A percentile compares a stretch with the other conserved stretches of the same genome.
Conservation (phyloP, 2,888 invertebrate species). For the Merodon equestris region DNA sequence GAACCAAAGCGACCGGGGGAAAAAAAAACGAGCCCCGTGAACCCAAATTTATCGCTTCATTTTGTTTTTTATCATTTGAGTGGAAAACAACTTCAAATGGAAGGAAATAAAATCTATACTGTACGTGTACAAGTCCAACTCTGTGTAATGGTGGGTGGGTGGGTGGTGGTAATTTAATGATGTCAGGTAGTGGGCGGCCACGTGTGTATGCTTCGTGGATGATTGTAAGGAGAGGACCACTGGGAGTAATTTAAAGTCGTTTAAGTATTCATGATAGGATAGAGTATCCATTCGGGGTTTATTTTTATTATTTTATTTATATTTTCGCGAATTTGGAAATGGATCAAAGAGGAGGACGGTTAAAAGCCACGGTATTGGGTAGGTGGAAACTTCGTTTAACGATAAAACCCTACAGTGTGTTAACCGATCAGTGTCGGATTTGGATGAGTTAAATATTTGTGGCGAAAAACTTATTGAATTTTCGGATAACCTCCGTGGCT, state of each 20-base stretch:
- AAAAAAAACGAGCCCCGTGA: slow-evolving; percentile 38
- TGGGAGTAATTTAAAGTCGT: slow-evolving; percentile 45
- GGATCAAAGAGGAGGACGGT: no score
- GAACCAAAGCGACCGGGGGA: no score
- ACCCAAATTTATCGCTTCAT: slow-evolving; percentile 64
- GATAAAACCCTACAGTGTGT: no score
- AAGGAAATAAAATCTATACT: neutral
- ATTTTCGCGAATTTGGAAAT: no score
- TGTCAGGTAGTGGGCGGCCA: slow-evolving; percentile 29
- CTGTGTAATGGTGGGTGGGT: neutral
- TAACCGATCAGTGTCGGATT: no score
- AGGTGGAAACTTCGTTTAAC: no score
- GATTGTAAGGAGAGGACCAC: slow-evolving; percentile 13
- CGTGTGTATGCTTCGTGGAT: slow-evolving; percentile 19
- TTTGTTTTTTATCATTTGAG: slow-evolving; percentile 52
- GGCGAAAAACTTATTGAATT: no score
- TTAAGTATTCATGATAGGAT: slow-evolving; percentile 40
- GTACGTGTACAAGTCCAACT: neutral
- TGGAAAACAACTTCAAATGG: slow-evolving; percentile 31
- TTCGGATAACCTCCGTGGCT: no score
- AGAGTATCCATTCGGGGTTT: neutral
- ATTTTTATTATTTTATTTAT: no score
- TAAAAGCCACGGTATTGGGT: no score
- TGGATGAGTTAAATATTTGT: no score
- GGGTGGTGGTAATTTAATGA: slow-evolving; percentile 48